Evolutionary conservation across 2,113 vertebrate genomes (phyloP).

Genomic region (Opisthocomus hoazin): DNA sequence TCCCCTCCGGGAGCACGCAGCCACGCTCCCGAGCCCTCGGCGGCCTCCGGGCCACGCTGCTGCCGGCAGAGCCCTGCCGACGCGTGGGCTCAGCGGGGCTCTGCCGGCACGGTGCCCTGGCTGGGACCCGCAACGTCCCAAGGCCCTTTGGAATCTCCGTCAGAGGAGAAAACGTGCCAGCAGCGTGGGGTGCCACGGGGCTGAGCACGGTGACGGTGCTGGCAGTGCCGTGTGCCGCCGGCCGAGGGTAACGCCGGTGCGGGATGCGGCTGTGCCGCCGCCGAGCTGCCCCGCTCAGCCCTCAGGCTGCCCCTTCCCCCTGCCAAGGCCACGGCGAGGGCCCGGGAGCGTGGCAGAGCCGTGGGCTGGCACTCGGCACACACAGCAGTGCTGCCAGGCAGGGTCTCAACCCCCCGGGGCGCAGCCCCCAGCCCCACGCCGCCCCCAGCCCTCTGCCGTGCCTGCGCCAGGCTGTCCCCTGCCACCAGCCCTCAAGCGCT

Average conservation of each 20-base stretch:
- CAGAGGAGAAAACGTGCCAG: neutral
- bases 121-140: neutral
- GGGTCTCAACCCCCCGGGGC: neutral
- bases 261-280: neutral
- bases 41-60: neutral
- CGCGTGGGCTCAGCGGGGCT: too few species aligned
- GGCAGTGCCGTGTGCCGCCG: neutral
- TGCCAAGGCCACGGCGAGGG: neutral
- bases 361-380: accelerated
- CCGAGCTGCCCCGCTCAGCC: neutral
- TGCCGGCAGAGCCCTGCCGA: neutral
- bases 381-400: accelerated
- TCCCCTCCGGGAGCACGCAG: accelerated
- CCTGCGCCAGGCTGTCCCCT: neutral
- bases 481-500: neutral
- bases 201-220: neutral
- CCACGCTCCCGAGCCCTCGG: neutral
- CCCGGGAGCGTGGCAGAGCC: neutral
- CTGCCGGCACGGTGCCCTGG: too few species aligned
- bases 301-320: neutral
- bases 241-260: neutral
- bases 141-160: neutral
- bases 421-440: neutral
- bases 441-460: neutral
- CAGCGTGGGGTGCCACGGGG: neutral